Evolutionary conservation across 2,797 vertebrate genomes (phyloP), one percentile per base, ranked within the genome.

Genomic region (Bradypodion ventrale): DNA sequence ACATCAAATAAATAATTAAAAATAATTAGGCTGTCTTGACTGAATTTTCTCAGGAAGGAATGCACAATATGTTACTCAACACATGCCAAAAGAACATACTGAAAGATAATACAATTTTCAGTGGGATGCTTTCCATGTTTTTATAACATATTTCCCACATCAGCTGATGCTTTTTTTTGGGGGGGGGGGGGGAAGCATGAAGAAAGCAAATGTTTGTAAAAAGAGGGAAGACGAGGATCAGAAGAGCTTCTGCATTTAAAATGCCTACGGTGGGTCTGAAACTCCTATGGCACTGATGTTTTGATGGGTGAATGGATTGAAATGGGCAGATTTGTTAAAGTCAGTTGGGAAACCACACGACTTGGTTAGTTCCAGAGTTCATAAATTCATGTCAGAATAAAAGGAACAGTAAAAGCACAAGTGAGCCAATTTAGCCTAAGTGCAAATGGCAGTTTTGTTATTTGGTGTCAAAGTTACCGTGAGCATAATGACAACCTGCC

Each of bases 401-500:
- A 94, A 94, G 91, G 88, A 94, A 92, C 89, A 0, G 12, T 74
- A 89, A 94, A 95, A 93, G 93, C 91, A 90, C 89, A 90, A 89
- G 93, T 94, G 95, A 96, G 95, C 92, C 95, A 95, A 95, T 96
- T 95, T 96, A 94, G 82, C 93, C 92, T 96, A 96, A 96, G 95
- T 95, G 94, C 94, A 95, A 96, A 96, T 95, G 96, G 96, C 96
- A 97, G 95, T 93, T 95, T 94, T 95, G 96, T 96, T 96, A 97
- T 96, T 97, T 93, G 95, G 95, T 96, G 95, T 96, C 95, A 95
- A 94, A 96, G 94, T 95, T 94, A 95, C 96, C 95, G 94, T 80
- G 92, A 90, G 92, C 94, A 91, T 93, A 91, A 95, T 95, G 96
- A 96, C 96, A 96, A 94, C 94, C 96, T 97, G 96, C 95, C 95